Base-by-base conservation (phyloP, 1,140 invertebrate species). In the Mizuhopecten yessoensis region DNA sequence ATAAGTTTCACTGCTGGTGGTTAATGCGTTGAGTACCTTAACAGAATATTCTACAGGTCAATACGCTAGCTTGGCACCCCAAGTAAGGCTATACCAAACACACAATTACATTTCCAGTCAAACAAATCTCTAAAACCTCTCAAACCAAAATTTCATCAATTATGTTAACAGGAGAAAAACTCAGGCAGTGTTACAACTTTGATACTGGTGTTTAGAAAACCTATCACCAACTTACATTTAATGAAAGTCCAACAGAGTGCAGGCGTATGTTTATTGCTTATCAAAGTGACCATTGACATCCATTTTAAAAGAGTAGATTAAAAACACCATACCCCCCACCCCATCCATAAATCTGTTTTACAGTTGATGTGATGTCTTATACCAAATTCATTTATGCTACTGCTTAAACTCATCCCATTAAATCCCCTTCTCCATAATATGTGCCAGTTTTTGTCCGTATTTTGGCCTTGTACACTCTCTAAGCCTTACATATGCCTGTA, bases 261-360 rank as follows among this genome's bases (percentile, higher is more conserved):
- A 75, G 57, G 23, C 23, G 17, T 17, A 75, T n/a, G 57, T n/a
- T 75, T n/a, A 75, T n/a, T 75, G 23, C 57, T 75, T 29, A 75
- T 75, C 57, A 75, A 75, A 75, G 57, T 75, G 57, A 75, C 57
- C 57, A n/a, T 75, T 75, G 57, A 75, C 57, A 29, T 75, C 57
- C n/a, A 75, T 75, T 75, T 75, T 75, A 75, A 75, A 75, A 75
- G 23, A 29, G 5, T 7, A n/a, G 57, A 75, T 75, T 75, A 75
- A 29, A 75, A 29, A 75, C 29, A n/a, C 57, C 23, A 75, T 75
- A n/a, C 57, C 23, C 57, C 42, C 57, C 9, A 57, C 13, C 20
- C 17, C 57, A n/a, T n/a, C 3, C 20, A 29, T 29, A n/a, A 75
- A 29, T 29, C n/a, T 29, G 57, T 75, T n/a, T 75, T 29, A 75